These are phyloP conservation scores for Rhabdophis nuchalis DNA, from an alignment of 2,797 vertebrate species.

Conservation along the genomic window DNA sequence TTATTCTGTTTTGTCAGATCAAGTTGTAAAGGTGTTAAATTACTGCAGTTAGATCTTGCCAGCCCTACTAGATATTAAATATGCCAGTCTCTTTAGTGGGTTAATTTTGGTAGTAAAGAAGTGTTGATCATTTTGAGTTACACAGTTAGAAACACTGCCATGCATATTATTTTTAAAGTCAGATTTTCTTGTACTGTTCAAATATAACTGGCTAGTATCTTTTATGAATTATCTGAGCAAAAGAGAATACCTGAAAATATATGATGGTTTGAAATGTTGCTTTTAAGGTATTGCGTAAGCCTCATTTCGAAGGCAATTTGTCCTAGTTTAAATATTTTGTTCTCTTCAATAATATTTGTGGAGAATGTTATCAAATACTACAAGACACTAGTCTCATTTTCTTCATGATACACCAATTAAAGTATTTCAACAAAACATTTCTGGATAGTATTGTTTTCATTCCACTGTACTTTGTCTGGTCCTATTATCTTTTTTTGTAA, in stretches of 20 bases:
- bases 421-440: constrained; percentile 30
- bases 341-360: constrained; percentile 13
- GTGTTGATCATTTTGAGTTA: not conserved
- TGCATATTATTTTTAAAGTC: not conserved
- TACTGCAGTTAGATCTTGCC: not conserved
- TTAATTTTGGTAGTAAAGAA: not conserved
- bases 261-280: not conserved
- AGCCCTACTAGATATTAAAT: not conserved
- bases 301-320: not conserved
- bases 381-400: constrained; percentile 26
- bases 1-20: not conserved
- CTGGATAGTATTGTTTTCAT: constrained; percentile 23
- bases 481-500: constrained; percentile 51
- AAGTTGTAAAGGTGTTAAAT: constrained; percentile 9
- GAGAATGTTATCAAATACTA: constrained; percentile 19
- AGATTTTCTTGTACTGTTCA: constrained; percentile 14
- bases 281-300: not conserved
- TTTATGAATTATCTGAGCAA: not conserved
- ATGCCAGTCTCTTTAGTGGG: not conserved
- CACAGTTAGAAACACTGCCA: not conserved
- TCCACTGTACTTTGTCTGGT: constrained; percentile 9
- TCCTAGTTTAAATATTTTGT: constrained; percentile 17
- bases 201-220: not conserved
- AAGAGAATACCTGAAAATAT: not conserved
- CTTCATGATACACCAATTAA: constrained; percentile 9